phyloP scores from a whole-genome alignment of 2,113 vertebrate genomes.

The Notothenia coriiceps region DNA sequence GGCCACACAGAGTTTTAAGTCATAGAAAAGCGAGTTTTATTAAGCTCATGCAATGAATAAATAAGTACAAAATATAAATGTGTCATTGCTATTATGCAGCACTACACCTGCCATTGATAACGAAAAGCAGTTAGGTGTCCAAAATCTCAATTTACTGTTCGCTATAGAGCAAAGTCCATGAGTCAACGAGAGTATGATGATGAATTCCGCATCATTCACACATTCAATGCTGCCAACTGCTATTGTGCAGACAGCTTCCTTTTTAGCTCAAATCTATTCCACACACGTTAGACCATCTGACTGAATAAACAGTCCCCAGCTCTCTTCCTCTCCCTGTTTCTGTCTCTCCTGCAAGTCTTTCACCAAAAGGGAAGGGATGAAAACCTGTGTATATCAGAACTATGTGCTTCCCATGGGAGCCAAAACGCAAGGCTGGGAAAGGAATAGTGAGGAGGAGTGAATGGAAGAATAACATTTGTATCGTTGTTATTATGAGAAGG shows the following conservation, averaged over 20 bases:
- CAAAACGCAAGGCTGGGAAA: slow-evolving; percentile 39
- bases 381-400: slow-evolving; percentile 70
- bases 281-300: slow-evolving; percentile 68
- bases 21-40: too few species aligned
- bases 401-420: slow-evolving; percentile 58
- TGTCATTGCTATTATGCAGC: neutral
- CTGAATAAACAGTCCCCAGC: slow-evolving; percentile 67
- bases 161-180: neutral
- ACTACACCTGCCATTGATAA: neutral
- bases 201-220: slow-evolving; percentile 24
- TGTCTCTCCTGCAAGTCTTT: slow-evolving; percentile 53
- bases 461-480: slow-evolving; percentile 60
- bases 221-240: slow-evolving; percentile 45
- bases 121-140: neutral
- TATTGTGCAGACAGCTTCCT: slow-evolving; percentile 52
- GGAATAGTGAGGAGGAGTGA: slow-evolving; percentile 43
- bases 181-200: slow-evolving; percentile 16
- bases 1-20: too few species aligned
- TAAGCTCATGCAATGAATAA: too few species aligned
- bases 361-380: slow-evolving; percentile 62
- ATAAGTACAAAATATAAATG: too few species aligned
- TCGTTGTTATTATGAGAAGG: slow-evolving; percentile 68
- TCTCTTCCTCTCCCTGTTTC: slow-evolving; percentile 33
- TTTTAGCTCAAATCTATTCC: slow-evolving; percentile 63
- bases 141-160: neutral